A percentile compares a stretch with the other conserved stretches of the same genome.
These are phyloP conservation scores for Gryon sp. DNA, from an alignment of 1,140 invertebrate genomes.

Conservation along the genomic window DNA sequence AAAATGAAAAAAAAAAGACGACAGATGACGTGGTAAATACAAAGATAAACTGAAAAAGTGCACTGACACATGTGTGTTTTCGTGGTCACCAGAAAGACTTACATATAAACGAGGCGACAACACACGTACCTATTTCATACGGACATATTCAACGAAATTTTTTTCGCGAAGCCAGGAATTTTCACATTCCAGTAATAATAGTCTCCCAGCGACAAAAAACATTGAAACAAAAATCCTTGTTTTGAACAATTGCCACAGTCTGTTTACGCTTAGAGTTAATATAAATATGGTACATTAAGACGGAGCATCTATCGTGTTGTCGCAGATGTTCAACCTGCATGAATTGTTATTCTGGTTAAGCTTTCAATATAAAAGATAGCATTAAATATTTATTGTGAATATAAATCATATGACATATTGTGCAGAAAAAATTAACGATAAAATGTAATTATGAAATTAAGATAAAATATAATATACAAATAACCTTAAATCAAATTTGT, in stretches of 20 bases:
- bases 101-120: conserved; percentile 60
- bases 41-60: conserved; percentile 1
- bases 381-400: too few relatives aligned
- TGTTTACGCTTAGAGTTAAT: conserved; percentile 23
- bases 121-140: conserved; percentile 23
- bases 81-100: conserved; percentile 28
- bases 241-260: conserved; percentile 29
- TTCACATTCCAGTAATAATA: conserved; percentile 43
- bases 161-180: conserved; percentile 39
- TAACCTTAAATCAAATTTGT: too few relatives aligned
- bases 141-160: conserved; percentile 45
- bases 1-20: conserved; percentile 8
- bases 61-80: conserved; percentile 21
- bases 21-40: background rate
- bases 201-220: conserved; percentile 42
- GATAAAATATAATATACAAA: too few relatives aligned
- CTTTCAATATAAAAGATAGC: too few relatives aligned
- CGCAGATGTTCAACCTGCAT: conserved; percentile 20
- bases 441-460: too few relatives aligned
- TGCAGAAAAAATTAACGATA: too few relatives aligned
- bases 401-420: too few relatives aligned
- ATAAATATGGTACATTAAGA: conserved; percentile 40
- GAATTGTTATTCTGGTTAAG: conserved; percentile 32
- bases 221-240: conserved; percentile 27
- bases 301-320: background rate